Evolutionary conservation across 2,797 vertebrate genomes (phyloP).

Genomic region (Sardinella longiceps): DNA sequence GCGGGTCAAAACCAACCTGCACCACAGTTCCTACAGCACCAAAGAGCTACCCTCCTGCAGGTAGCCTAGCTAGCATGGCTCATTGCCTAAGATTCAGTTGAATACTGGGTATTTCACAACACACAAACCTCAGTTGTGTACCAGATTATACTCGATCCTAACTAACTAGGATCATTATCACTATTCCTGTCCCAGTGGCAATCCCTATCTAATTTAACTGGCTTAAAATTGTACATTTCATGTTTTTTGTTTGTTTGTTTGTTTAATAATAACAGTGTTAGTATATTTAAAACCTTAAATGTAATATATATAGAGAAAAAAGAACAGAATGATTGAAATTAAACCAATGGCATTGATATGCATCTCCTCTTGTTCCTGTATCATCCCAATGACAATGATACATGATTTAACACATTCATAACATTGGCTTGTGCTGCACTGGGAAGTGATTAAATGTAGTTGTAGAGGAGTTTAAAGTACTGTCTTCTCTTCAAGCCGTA

Average conservation of each 20-base stretch:
- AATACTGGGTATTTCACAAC: background rate
- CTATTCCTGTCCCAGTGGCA: background rate
- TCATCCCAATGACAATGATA: background rate
- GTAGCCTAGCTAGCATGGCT: conserved; percentile 73
- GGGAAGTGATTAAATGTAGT: background rate
- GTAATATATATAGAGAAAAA: no score
- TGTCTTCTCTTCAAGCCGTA: background rate
- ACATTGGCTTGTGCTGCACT: background rate
- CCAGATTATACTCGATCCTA: background rate
- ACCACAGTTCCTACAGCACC: conserved; percentile 85
- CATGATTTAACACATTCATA: background rate
- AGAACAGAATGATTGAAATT: no score
- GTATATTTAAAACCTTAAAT: background rate
- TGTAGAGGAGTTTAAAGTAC: background rate
- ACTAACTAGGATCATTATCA: background rate
- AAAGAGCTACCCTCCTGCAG: conserved; percentile 82
- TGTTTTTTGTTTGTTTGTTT: no score
- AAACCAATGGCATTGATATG: background rate
- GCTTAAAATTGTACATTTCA: background rate
- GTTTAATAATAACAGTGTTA: background rate
- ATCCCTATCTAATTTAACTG: background rate
- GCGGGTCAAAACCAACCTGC: conserved; percentile 95
- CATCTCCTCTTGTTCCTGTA: background rate
- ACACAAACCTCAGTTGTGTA: background rate
- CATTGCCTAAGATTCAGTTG: background rate